Base-by-base conservation (phyloP, 2,113 vertebrate species). In the Microtus pennsylvanicus region DNA sequence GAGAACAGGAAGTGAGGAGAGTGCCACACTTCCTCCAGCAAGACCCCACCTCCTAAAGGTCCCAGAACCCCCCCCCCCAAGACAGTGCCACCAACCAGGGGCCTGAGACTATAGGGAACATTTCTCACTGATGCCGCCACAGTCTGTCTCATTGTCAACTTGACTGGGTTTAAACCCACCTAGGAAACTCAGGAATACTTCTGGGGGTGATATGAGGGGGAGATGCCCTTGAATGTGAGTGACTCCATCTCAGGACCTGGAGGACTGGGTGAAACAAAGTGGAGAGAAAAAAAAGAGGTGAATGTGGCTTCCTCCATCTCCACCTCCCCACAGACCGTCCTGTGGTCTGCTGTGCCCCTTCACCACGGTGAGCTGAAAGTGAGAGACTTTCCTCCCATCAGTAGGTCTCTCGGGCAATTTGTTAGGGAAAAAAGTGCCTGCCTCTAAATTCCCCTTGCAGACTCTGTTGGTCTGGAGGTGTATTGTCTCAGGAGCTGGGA, bases 391-490 rank as follows among this genome's bases (percentile, higher is more conserved):
- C 17, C 28, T 86, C 83, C 19, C 11, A 13, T 47, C 42, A 22
- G 30, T 85, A 28, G 33, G 16, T 19, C 38, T 10, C 22, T 47
- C 9, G 13, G 83, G 19, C 13, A 69, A 50, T 69, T 86, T 67
- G 58, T 21, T 58, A 6, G 58, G 58, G 19, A 7, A 58, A 58
- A 58, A 58, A 58, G 58, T 58, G 58, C 7, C 11, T 1, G 24
- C 12, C 87, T 87, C 76, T 80, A 55, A 92, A 90, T 89, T 90
- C 97, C 93, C 90, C 80, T 88, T 86, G 70, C 95, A 87, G 87
- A 95, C 69, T n/a, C 74, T 52, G 69, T 35, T 28, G 16, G n/a
- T 14, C 92, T 82, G 80, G 6, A 69, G 69, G 4, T n/a, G 30
- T 81, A 85, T 42, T 19, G 38, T 97, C 93, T 80, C 89, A 42